Evolutionary conservation across 37 sponge, comb jelly and placozoan species (phyloP).

Genomic region (Spongilla lacustris): DNA sequence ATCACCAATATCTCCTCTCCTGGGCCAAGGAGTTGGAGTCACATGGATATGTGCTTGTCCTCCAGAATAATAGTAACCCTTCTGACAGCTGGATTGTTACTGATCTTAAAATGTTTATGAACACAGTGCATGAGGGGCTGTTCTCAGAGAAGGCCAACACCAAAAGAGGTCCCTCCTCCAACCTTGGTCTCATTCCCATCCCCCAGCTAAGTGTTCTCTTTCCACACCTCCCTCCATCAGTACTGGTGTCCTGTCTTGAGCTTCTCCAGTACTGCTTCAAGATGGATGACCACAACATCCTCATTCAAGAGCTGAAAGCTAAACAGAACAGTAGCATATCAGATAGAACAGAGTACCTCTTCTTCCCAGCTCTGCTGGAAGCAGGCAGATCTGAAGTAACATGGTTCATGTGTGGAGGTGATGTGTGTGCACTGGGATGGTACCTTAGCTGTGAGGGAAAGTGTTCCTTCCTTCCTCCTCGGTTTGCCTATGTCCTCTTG

Average conservation of each 20-base stretch:
- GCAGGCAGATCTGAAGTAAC: neutral
- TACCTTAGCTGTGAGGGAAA: conserved; percentile 8
- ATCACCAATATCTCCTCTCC: neutral
- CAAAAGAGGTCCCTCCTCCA: neutral
- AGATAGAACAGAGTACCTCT: neutral
- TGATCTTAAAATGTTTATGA: neutral
- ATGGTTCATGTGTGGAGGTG: neutral
- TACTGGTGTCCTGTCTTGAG: conserved; percentile 8
- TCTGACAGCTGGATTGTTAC: conserved; percentile 15
- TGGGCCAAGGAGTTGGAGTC: neutral
- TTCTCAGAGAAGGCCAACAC: neutral
- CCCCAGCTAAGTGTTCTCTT: neutral
- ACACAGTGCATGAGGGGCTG: neutral
- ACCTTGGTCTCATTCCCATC: neutral
- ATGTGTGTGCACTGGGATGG: conserved; percentile 32
- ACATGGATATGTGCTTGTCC: conserved; percentile 2
- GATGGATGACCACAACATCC: conserved; percentile 1
- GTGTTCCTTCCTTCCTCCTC: conserved; percentile 27
- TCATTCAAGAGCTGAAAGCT: neutral
- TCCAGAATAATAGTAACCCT: neutral
- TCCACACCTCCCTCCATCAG: conserved; percentile 4
- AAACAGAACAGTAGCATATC: neutral
- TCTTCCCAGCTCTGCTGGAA: conserved; percentile 44
- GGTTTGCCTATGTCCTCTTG: conserved; percentile 42
- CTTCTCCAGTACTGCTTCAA: conserved; percentile 18